These are phyloP conservation scores for Biston betularia DNA, from an alignment of 2,888 invertebrate species.

Conservation along the genomic window DNA sequence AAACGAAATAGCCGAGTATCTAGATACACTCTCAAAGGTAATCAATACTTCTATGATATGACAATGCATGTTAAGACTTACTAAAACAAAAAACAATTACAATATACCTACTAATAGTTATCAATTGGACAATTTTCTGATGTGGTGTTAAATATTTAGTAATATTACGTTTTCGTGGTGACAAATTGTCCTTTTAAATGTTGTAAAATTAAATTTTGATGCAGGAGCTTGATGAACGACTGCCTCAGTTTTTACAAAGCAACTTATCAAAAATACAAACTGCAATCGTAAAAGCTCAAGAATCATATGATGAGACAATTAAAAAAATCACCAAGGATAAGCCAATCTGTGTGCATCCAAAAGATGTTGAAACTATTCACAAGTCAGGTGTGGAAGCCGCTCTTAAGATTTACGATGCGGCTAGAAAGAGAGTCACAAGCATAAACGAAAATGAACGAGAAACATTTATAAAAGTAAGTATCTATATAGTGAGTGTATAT, in stretches of 20 bases:
- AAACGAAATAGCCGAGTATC: background rate
- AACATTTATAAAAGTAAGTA: conserved; percentile 19
- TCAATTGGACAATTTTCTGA: background rate
- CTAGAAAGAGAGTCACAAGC: conserved; percentile 23
- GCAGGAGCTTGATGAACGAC: conserved; percentile 16
- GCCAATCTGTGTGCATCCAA: conserved; percentile 8
- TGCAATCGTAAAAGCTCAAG: conserved; percentile 28
- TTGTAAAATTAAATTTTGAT: background rate
- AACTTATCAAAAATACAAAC: conserved; percentile 30
- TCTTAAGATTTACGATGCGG: conserved; percentile 19
- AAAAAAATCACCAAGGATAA: background rate
- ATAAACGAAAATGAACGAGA: conserved; percentile 25
- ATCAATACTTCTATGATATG: background rate
- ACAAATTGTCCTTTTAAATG: background rate
- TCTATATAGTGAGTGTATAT: no score
- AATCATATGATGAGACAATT: conserved; percentile 25
- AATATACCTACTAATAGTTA: background rate
- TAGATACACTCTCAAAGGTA: conserved; percentile 6
- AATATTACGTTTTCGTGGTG: no score
- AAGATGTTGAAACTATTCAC: conserved; percentile 6
- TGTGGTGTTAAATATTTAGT: background rate
- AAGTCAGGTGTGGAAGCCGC: conserved; percentile 4
- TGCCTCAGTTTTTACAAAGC: conserved; percentile 26
- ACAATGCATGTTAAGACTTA: background rate
- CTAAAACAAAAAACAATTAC: background rate